Evolutionary conservation across 2,888 invertebrate species (phyloP), one percentile per base, ranked within the genome.

Genomic region (Synergus laeviventris): DNA sequence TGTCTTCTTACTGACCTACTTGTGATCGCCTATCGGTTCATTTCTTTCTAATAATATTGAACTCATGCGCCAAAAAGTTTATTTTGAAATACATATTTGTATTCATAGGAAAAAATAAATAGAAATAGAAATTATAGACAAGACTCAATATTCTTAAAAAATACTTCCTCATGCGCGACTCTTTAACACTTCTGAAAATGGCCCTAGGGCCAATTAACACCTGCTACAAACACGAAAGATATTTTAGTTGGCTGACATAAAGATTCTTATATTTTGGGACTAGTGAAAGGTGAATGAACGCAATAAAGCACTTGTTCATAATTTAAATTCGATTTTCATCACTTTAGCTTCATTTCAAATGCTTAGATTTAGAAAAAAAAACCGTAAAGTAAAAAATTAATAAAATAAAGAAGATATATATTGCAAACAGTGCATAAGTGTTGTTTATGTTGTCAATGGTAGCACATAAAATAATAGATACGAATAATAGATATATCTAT

Each of bases 101-200:
- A 42, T 42, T 42, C 14, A 12, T 14, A 14, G 2, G 42, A 42
- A 12, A 11, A 14, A 42, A 3, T 24, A 5, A 21, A 59, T 59
- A 24, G 21, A 59, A 59, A 59, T 24, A 24, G 12, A n/a, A 49
- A n/a, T 70, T 64, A 11, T 54, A 49, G 31, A 8, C 24, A 31
- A n/a, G 24, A 49, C 18, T 70, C 8, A 24, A 70, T 70, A 49
- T 70, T 70, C 42, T 21, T 42, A 64, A 14, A 39, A 12, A 64
- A 11, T 12, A 54, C 45, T 74, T 81, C 74, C 78, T 82, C 84
- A 85, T 80, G 78, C 79, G 83, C 83, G 73, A 84, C 85, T 86
- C 85, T 82, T 86, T 85, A 86, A 75, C 86, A 81, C 84, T 83
- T 86, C 60, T 60, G 74, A 77, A 77, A 79, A 77, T 75, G 76